These are phyloP conservation scores for Tanytarsus gracilentus DNA, from an alignment of 2,888 invertebrate species.

Conservation along the genomic window DNA sequence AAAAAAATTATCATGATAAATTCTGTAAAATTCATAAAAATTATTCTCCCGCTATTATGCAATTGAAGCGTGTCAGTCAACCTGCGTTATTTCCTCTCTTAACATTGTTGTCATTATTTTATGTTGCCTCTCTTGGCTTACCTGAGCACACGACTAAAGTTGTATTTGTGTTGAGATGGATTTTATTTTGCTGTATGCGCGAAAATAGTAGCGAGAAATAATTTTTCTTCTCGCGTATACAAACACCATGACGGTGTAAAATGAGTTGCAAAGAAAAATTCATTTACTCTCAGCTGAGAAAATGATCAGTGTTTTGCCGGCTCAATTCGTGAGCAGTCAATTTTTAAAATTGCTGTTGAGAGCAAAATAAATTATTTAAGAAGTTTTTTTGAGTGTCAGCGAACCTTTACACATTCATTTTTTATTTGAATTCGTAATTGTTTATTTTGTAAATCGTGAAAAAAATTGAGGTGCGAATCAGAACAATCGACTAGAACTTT, in stretches of 20 bases:
- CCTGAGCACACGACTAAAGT: too few relatives aligned
- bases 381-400: constrained; percentile 6
- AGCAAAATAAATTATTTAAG: background rate
- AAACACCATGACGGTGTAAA: background rate
- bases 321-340: background rate
- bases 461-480: too few relatives aligned
- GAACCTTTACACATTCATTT: background rate
- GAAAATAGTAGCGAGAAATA: too few relatives aligned
- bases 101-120: background rate
- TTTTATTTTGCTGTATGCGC: too few relatives aligned
- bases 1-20: background rate
- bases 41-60: background rate
- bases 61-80: background rate
- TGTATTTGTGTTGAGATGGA: too few relatives aligned
- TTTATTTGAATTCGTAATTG: too few relatives aligned
- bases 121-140: too few relatives aligned
- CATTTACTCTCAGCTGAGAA: background rate
- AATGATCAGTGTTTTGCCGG: constrained; percentile 22
- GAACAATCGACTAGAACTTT: too few relatives aligned
- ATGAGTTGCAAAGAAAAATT: background rate
- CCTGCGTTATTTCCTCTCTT: constrained; percentile 3
- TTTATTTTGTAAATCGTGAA: too few relatives aligned
- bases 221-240: too few relatives aligned
- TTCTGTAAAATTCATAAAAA: background rate
- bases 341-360: background rate